Percentiles rank a stretch among this genome's conserved stretches.
phyloP scores from a whole-genome alignment of 1,140 invertebrate genomes.

The Bombus terrestris region DNA sequence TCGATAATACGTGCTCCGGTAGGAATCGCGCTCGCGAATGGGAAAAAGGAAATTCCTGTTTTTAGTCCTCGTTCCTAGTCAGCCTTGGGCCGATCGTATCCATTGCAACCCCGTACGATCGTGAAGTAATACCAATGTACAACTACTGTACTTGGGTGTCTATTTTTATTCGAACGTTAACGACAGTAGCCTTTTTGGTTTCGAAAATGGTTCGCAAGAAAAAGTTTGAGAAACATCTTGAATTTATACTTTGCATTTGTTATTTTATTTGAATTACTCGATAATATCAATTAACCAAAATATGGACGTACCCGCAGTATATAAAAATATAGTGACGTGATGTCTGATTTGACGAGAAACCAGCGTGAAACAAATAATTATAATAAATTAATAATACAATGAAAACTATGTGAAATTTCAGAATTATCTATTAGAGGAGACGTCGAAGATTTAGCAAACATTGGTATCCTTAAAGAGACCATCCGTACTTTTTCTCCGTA shows the following conservation, averaged over 20 bases:
- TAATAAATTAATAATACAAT: background rate
- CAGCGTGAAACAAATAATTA: background rate
- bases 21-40: conserved; percentile 36
- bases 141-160: background rate
- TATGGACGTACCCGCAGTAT: no score
- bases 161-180: conserved; percentile 7
- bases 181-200: background rate
- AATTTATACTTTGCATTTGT: background rate
- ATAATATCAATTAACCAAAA: no score
- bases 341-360: background rate
- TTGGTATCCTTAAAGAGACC: conserved; percentile 21
- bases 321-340: background rate
- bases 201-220: background rate
- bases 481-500: conserved; percentile 18
- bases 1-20: conserved; percentile 54
- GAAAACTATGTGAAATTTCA: background rate
- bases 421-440: background rate
- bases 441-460: background rate
- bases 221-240: background rate
- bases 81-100: background rate
- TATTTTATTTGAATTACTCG: no score
- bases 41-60: conserved; percentile 49
- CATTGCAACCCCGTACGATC: background rate
- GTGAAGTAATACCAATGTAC: background rate
- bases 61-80: conserved; percentile 12